Evolutionary conservation across 2,888 invertebrate species (phyloP).

Genomic region (Chouioia cunea): DNA sequence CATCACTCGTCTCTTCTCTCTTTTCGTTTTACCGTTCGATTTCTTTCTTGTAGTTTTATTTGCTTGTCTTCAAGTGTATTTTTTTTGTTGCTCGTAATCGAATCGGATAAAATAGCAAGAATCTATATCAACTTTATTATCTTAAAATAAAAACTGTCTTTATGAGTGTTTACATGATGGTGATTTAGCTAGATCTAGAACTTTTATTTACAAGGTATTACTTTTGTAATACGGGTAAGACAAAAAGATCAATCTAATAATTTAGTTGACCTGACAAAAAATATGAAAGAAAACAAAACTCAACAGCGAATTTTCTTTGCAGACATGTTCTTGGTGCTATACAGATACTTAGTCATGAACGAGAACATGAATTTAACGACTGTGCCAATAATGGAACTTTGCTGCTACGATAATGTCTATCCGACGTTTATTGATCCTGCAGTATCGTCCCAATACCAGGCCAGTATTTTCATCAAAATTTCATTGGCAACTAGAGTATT

Average conservation of each 20-base stretch:
- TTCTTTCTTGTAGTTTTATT: slow-evolving; percentile 1
- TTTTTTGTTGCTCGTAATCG: too few relatives aligned
- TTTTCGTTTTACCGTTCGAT: not conserved
- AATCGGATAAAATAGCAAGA: too few relatives aligned
- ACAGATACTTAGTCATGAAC: slow-evolving; percentile 21
- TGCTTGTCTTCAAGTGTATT: not conserved
- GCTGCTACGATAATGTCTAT: slow-evolving; percentile 46
- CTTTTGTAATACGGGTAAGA: too few relatives aligned
- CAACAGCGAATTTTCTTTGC: slow-evolving; percentile 23
- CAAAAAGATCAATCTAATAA: too few relatives aligned
- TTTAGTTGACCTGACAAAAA: too few relatives aligned
- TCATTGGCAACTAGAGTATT: not conserved
- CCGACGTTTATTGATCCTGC: slow-evolving; percentile 41
- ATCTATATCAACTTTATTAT: too few relatives aligned
- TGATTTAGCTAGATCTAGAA: too few relatives aligned
- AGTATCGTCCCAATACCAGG: slow-evolving; percentile 42
- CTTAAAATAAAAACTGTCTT: too few relatives aligned
- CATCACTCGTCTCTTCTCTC: slow-evolving; percentile 8
- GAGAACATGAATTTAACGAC: slow-evolving; percentile 37
- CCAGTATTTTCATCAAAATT: slow-evolving; percentile 30
- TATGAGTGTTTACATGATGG: too few relatives aligned
- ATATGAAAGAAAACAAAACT: too few relatives aligned
- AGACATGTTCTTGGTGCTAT: slow-evolving; percentile 36
- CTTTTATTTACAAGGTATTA: too few relatives aligned
- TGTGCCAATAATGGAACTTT: slow-evolving; percentile 46